Evolutionary conservation across 2,888 invertebrate genomes (phyloP), one percentile per base, ranked within the genome.

Genomic region (Xestobium rufovillosum): DNA sequence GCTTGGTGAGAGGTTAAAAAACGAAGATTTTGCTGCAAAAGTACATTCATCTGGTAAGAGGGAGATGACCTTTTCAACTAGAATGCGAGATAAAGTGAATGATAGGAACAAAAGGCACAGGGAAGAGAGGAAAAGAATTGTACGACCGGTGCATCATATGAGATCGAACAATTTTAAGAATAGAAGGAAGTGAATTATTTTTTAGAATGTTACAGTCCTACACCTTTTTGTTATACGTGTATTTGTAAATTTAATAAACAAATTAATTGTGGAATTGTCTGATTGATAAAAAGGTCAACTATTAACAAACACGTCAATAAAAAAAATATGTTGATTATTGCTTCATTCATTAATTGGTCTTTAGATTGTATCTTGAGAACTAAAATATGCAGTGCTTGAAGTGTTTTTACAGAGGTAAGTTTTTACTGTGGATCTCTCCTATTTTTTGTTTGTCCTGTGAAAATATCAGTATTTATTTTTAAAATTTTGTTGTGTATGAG

Each of bases 1-100:
- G 50, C 68, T 91, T 15, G 87, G 82, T 14, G 86, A 89, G 44
- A 70, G 90, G 50, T 63, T 90, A 14, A 61, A 69, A 33, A 71
- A 68, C 43, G 80, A 83, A 53, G 72, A 72, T 28, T 61, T 68
- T 56, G 34, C 65, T 53, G 60, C 73, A 52, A 61, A 69, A 60
- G 54, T 78, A 54, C 54, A 74, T 45, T 67, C 82, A 50, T 66
- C 82, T 1, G 81, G 88, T 27, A 87, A 82, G 59, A 72, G 79
- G 34, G 83, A 87, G 67, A 85, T 89, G 81, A 82, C 80, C 12
- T 90, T 88, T 53, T 71, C 71, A 3, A 72, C 80, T 51, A 69
- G 69, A 44, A 74, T 73, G 44, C 63, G 68, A 10, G 69, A 75
- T 42, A 67, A 66, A 1, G 69, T 73, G 12, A 76, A 75, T 47